phyloP scores from a whole-genome alignment of 2,797 vertebrate species.

The Artibeus lituratus region DNA sequence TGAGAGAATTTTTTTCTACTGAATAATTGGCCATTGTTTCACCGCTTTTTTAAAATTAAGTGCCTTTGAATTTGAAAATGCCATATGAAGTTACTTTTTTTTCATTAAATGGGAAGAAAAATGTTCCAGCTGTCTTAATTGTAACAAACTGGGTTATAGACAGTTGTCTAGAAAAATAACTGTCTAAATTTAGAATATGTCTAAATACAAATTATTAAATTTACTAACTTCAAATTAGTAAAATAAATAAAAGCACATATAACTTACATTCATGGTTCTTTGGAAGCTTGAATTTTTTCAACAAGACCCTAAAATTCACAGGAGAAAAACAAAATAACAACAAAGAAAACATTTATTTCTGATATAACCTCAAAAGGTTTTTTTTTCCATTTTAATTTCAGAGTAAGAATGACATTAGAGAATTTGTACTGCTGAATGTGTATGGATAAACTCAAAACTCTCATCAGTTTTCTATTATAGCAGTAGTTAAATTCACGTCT shows the following conservation, averaged over 20 bases:
- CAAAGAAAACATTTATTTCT: background rate
- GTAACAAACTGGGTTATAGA: background rate
- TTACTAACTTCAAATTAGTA: conserved; percentile 13
- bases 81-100: background rate
- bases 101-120: conserved; percentile 35
- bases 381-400: conserved; percentile 6
- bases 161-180: background rate
- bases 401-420: background rate
- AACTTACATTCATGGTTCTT: conserved; percentile 87
- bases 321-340: conserved; percentile 44
- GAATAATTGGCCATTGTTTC: background rate
- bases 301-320: conserved; percentile 80
- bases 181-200: background rate
- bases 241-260: background rate
- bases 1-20: background rate
- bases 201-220: background rate
- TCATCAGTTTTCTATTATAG: background rate
- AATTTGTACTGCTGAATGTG: background rate
- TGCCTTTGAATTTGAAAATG: background rate
- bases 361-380: background rate
- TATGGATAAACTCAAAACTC: background rate
- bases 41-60: background rate
- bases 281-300: conserved; percentile 86
- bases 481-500: background rate
- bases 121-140: background rate